phyloP scores from a whole-genome alignment of 2,888 invertebrate genomes.

The Phoenoteleia sp. region DNA sequence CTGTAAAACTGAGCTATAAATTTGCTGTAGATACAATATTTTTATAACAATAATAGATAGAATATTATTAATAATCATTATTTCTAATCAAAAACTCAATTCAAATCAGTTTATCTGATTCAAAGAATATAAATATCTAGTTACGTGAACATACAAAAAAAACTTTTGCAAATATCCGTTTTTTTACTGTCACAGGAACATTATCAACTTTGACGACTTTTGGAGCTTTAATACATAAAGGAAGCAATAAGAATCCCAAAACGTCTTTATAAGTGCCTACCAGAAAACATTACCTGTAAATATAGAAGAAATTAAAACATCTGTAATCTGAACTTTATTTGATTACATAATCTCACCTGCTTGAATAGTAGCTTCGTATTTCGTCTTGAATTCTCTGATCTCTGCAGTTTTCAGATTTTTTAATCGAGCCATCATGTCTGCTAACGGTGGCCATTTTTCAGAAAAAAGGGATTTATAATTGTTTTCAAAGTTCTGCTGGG shows the following conservation, averaged over 20 bases:
- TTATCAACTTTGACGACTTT: conserved; percentile 4
- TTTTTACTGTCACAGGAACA: no score
- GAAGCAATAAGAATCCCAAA: conserved; percentile 13
- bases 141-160: no score
- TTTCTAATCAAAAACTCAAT: no score
- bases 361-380: not conserved
- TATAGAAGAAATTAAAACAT: conserved; percentile 7
- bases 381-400: not conserved
- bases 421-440: not conserved
- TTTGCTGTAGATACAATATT: no score
- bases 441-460: conserved; percentile 28
- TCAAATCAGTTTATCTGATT: no score
- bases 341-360: not conserved
- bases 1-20: no score
- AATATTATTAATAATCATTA: no score
- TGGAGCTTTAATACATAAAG: conserved; percentile 18
- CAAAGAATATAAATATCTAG: no score
- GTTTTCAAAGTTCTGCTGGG: not conserved
- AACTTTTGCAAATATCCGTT: no score
- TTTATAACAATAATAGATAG: no score
- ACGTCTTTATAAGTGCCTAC: not conserved
- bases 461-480: conserved; percentile 4
- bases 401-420: not conserved
- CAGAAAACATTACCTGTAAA: conserved; percentile 1
- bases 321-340: not conserved